Conservation (phyloP, 2,797 vertebrate genomes). For the Microctenopoma stevenorrisi region DNA sequence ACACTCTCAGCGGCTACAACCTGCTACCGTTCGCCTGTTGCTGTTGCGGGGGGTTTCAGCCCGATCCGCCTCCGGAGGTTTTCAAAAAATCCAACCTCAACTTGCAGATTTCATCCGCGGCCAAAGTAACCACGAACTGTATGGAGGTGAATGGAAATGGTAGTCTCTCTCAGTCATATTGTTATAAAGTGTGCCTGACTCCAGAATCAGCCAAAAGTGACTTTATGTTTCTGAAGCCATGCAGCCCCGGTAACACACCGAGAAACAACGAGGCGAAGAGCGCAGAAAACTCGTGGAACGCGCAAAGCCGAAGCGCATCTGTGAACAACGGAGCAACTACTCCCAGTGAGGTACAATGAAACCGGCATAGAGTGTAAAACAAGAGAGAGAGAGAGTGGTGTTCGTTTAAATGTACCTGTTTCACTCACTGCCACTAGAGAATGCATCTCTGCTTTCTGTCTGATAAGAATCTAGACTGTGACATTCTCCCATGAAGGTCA, state of each 20-base stretch:
- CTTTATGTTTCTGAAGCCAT: conserved; percentile 95
- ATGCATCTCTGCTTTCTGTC: neutral
- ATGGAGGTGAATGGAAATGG: conserved; percentile 83
- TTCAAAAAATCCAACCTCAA: conserved; percentile 89
- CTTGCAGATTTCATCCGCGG: conserved; percentile 83
- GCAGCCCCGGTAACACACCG: conserved; percentile 82
- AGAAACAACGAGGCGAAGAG: conserved; percentile 89
- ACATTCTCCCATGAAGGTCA: conserved; percentile 73
- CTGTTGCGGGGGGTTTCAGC: conserved; percentile 85
- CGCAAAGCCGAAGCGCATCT: conserved; percentile 76
- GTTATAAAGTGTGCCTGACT: conserved; percentile 92
- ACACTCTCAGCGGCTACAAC: conserved; percentile 78
- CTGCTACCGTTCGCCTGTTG: conserved; percentile 80
- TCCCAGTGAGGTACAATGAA: conserved; percentile 86
- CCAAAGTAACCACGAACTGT: conserved; percentile 86
- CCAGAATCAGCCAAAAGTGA: conserved; percentile 94
- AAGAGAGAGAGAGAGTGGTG: neutral
- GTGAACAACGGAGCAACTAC: conserved; percentile 84
- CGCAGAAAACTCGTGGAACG: conserved; percentile 81
- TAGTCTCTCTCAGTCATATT: conserved; percentile 87
- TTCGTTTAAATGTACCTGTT: neutral
- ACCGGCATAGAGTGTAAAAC: conserved; percentile 1
- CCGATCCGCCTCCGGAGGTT: conserved; percentile 83
- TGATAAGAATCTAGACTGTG: conserved; percentile 40
- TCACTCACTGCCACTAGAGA: conserved; percentile 11